Base-by-base conservation (phyloP, 2,888 invertebrate species). In the Maniola hyperantus region DNA sequence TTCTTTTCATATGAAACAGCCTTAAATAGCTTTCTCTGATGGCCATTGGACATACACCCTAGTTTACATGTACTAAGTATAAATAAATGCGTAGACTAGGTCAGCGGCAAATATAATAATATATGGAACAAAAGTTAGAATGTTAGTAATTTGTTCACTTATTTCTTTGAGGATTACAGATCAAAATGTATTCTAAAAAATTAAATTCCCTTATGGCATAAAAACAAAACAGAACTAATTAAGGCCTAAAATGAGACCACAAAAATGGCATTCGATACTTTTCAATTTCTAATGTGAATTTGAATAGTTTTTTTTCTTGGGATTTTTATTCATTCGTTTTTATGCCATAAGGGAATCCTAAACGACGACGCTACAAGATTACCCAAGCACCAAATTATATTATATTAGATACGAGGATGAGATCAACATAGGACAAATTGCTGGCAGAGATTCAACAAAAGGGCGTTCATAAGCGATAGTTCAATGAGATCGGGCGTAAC, bases 351-450 rank as follows among this genome's bases (percentile, higher is more conserved):
- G 59, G 20, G 50, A 66, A 66, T 44, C 7, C 60, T 74, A 75
- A 76, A 71, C 50, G 39, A 71, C 50, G 39, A 71, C 74, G 71
- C 76, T 75, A 77, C 76, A 81, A 68, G 64, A 78, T 79, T 84
- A 87, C 82, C 83, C 83, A 83, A 87, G 86, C 85, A 88, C 87
- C 88, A 74, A 71, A 77, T 73, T 74, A 76, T 77, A 73, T 75
- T 77, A 77, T 77, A 73, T 75, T 77, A 77, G 74, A 73, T 77
- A 75, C 77, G 73, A 67, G 48, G 74, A 77, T 87, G 88, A 88
- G 88, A 89, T 89, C 88, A 88, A 79, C 75, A 72, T 83, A 84
- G 82, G 83, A 83, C 79, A 74, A 20, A 50, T 67, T 68, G 53
- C 64, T 70, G 66, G 64, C 66, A 70, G 76, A 78, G 75, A 76